These are phyloP conservation scores for Pasiphila rectangulata DNA, from an alignment of 2,888 invertebrate species.

Conservation along the genomic window DNA sequence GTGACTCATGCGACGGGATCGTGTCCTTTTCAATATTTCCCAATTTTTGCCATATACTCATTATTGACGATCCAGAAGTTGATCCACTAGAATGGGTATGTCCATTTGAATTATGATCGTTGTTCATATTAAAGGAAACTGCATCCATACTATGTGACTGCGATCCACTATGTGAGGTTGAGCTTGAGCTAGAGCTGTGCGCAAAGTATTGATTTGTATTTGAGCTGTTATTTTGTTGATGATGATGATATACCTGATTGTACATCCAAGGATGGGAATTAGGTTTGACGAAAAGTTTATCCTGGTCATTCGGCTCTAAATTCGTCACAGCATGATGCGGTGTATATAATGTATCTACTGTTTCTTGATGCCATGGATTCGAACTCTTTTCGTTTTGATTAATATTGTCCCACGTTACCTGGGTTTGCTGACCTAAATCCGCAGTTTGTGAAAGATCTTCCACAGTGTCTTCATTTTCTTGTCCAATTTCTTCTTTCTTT, in stretches of 20 bases:
- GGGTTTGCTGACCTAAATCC: slow-evolving; percentile 32
- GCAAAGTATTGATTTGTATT: slow-evolving; percentile 12
- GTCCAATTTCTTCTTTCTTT: slow-evolving; percentile 20
- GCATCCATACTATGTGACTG: slow-evolving; percentile 20
- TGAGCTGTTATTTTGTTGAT: slow-evolving; percentile 4
- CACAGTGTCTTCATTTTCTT: slow-evolving; percentile 15
- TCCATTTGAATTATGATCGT: slow-evolving; percentile 6
- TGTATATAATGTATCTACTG: slow-evolving; percentile 1
- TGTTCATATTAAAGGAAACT: slow-evolving; percentile 18
- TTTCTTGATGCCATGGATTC: slow-evolving; percentile 16
- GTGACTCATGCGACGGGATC: slow-evolving; percentile 15
- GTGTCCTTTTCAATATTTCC: slow-evolving; percentile 36
- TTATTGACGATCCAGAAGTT: slow-evolving; percentile 26
- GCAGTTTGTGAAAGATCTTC: slow-evolving; percentile 19
- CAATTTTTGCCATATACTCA: slow-evolving; percentile 42
- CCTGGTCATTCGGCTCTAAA: background rate
- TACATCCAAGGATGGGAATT: slow-evolving; percentile 26
- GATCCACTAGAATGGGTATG: slow-evolving; percentile 7
- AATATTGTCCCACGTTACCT: slow-evolving; percentile 19
- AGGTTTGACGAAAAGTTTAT: slow-evolving; percentile 1
- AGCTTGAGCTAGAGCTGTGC: slow-evolving; percentile 15
- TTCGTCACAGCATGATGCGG: slow-evolving; percentile 3
- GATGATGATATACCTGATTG: slow-evolving; percentile 16
- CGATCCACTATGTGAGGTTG: too few relatives aligned
- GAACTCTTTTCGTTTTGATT: slow-evolving; percentile 19